Evolutionary conservation across 2,113 vertebrate genomes (phyloP).

Genomic region (Reinhardtius hippoglossoides): DNA sequence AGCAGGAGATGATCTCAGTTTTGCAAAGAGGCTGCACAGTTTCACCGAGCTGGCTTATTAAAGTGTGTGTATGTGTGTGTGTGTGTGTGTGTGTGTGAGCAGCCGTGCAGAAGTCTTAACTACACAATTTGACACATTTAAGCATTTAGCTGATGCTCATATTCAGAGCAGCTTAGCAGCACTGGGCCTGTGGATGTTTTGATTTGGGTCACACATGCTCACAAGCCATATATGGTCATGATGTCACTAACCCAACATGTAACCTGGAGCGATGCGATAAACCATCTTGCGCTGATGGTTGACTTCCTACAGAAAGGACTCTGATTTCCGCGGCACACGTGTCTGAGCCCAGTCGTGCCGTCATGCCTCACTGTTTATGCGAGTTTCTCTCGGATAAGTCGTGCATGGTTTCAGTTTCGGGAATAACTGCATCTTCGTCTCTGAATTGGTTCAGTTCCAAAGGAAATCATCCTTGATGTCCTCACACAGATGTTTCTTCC

Average conservation of each 20-base stretch:
- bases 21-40: background rate
- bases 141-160: slow-evolving; percentile 1
- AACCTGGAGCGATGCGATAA: background rate
- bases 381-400: slow-evolving; percentile 10
- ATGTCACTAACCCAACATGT: background rate
- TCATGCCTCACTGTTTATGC: background rate
- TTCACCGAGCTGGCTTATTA: slow-evolving; percentile 26
- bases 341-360: background rate
- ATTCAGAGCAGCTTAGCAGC: background rate
- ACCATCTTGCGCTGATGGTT: background rate
- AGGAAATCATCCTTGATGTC: slow-evolving; percentile 12
- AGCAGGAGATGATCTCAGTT: slow-evolving; percentile 11
- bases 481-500: slow-evolving; percentile 2
- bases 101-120: background rate
- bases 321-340: too few relatives aligned
- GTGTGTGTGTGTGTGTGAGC: background rate
- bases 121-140: slow-evolving; percentile 8
- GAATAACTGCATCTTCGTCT: background rate
- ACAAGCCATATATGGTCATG: background rate
- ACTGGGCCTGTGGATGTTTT: background rate
- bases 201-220: background rate
- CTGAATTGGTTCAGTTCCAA: slow-evolving; percentile 26
- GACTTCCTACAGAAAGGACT: background rate
- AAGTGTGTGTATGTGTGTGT: background rate
- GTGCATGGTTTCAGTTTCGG: background rate